Base-by-base conservation (phyloP, 1,140 invertebrate genomes). In the Alviniconcha marisindica region DNA sequence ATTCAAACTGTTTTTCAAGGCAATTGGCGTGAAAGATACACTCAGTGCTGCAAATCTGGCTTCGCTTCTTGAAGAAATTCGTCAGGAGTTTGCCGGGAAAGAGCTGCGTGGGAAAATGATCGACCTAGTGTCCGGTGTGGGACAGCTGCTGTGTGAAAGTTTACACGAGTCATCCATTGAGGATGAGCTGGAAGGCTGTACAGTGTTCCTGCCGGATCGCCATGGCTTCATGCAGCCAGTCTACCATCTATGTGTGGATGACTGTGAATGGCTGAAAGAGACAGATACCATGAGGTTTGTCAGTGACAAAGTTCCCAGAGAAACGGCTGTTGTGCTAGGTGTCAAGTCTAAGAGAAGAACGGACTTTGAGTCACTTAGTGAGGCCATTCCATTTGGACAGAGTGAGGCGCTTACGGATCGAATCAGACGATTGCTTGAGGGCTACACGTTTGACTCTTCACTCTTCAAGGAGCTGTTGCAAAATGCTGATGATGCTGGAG, bases 401-500 rank as follows among this genome's bases (percentile, higher is more conserved):
- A 87, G 87, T 24, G 91, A 92, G 83, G 85, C 84, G 44, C 84
- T 92, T 3, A 88, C 89, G 1, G 88, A 83, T 33, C 84, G 92
- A 38, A 84, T 92, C 4, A 89, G 88, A 48, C 63, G 88, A 38
- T 89, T 92, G 44, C 74, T 92, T 38, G 36, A 77, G 12, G 87
- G 86, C 24, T 92, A 92, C 82, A 90, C 90, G 0, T 88, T 85
- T 78, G 91, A 90, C 60, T 69, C 73, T 33, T 87, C 85, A 18
- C 66, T 91, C n/a, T 77, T 91, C 24, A 91, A 92, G 83, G 91
- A 92, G 82, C 80, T 92, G 10, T 56, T 92, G 0, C 91, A 92
- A 79, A 92, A 97, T 88, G 91, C 92, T 69, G 92, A 93, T 87
- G 92, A 93, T 88, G 91, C 91, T 28, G 85, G 87, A 42, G 92